phyloP scores from a whole-genome alignment of 2,113 vertebrate genomes.

The Pollachius pollachius region DNA sequence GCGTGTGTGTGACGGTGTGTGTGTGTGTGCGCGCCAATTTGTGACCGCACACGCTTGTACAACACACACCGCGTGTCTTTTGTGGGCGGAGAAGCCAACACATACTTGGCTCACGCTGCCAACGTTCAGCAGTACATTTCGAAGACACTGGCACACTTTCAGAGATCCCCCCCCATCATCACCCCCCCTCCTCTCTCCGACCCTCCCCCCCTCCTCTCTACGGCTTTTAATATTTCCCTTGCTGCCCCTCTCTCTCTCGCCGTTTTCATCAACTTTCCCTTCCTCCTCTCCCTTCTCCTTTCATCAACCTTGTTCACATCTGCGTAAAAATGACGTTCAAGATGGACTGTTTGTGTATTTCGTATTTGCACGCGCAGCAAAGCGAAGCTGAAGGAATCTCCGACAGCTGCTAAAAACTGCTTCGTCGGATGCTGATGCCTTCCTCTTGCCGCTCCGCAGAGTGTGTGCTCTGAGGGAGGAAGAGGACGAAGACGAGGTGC shows the following conservation, averaged over 20 bases:
- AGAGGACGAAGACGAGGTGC: too few relatives aligned
- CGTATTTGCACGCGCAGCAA: conserved; percentile 27
- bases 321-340: conserved; percentile 11
- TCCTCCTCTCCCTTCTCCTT: conserved; percentile 18
- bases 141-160: conserved; percentile 40
- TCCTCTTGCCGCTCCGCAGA: too few relatives aligned
- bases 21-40: background rate
- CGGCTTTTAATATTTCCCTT: background rate
- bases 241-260: background rate
- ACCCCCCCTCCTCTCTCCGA: background rate
- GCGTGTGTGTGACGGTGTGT: background rate
- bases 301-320: background rate
- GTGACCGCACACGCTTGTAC: too few relatives aligned
- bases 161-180: conserved; percentile 28
- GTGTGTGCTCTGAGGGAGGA: too few relatives aligned
- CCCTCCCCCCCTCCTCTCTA: background rate
- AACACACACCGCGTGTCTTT: background rate
- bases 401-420: conserved; percentile 4
- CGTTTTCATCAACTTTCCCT: conserved; percentile 6
- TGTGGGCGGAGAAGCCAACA: background rate
- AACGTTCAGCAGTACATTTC: conserved; percentile 33
- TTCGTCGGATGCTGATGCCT: too few relatives aligned
- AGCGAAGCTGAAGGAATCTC: conserved; percentile 9
- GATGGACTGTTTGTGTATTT: background rate
- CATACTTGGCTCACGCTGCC: conserved; percentile 17